phyloP scores from a whole-genome alignment of 2,113 vertebrate genomes.

The Melanostigma gelatinosum region DNA sequence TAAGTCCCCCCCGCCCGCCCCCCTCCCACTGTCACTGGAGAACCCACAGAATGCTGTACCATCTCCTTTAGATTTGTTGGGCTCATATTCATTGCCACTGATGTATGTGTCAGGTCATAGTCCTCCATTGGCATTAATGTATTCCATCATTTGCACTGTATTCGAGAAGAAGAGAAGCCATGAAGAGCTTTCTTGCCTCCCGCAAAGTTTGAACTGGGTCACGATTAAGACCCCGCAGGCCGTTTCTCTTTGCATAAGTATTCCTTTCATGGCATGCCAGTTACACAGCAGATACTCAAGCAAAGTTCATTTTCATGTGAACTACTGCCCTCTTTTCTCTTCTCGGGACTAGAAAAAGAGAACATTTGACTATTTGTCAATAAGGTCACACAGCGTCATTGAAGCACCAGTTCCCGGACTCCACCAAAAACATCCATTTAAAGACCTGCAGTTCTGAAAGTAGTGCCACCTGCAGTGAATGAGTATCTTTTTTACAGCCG shows the following conservation, averaged over 20 bases:
- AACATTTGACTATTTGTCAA: conserved; percentile 7
- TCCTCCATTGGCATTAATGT: conserved; percentile 71
- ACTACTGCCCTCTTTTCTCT: conserved; percentile 23
- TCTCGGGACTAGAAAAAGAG: conserved; percentile 7
- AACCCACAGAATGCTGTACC: conserved; percentile 65
- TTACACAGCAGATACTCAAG: conserved; percentile 46
- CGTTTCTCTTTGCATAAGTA: conserved; percentile 66
- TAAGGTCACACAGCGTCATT: conserved; percentile 5
- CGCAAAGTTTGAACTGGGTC: conserved; percentile 74
- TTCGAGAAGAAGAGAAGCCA: conserved; percentile 48
- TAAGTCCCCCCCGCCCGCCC: background rate
- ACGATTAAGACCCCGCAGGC: conserved; percentile 55
- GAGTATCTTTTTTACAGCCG: background rate
- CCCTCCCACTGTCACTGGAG: conserved; percentile 41
- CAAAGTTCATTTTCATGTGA: conserved; percentile 57
- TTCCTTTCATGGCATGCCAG: conserved; percentile 66
- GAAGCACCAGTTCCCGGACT: background rate
- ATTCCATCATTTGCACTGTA: conserved; percentile 72
- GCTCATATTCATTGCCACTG: conserved; percentile 72
- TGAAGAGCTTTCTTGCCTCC: conserved; percentile 64
- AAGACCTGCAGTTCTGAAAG: background rate
- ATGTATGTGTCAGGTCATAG: conserved; percentile 78
- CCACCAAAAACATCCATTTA: background rate
- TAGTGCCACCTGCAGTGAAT: background rate
- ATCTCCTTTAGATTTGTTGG: conserved; percentile 65